Base-by-base conservation (phyloP, 2,113 vertebrate genomes). In the Scortum barcoo region DNA sequence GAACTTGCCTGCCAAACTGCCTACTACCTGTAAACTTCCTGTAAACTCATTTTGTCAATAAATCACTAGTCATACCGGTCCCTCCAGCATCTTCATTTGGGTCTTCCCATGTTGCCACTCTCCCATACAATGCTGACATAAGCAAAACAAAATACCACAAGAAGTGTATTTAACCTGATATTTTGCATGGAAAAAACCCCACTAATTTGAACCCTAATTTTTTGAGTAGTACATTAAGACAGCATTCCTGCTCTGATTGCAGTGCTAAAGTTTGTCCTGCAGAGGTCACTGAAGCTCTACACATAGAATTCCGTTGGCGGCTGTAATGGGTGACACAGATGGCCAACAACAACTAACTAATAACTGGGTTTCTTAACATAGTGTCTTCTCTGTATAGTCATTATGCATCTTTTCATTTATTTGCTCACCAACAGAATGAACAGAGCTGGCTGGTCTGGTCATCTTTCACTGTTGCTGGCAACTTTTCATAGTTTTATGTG, bases 201-300 rank as follows among this genome's bases (percentile, higher is more conserved):
- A 20, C 9, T 20, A 6, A 10, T 63, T n/a, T 22, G 1, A 62
- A 38, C 19, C 8, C 3, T 13, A 40, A 1, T 5, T 13, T 44
- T 77, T 28, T 10, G 24, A 83, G 19, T 12, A 40, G 48, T 44
- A 8, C 24, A 0, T 48, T 24, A 71, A 30, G 10, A 66, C 75
- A 62, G 30, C 72, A 5, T 16, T 2, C 1, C 8, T 17, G 9
- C 9, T 10, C 3, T 9, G 0, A 3, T 1, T 73, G 73, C 20
- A 70, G 54, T 70, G 4, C 2, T 5, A 2, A 1, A 1, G 17
- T 63, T 62, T 30, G 3, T n/a, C 88, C 93, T 77, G 70, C 26
- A 92, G 93, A 88, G 90, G 92, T 22, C 88, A 90, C 46, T 89
- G 63, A 53, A 87, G 90, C 62, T 86, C 88, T 50, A 83, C 40